Evolutionary conservation across 2,888 invertebrate genomes (phyloP).

Genomic region (Rhagophthalmus giganteus): DNA sequence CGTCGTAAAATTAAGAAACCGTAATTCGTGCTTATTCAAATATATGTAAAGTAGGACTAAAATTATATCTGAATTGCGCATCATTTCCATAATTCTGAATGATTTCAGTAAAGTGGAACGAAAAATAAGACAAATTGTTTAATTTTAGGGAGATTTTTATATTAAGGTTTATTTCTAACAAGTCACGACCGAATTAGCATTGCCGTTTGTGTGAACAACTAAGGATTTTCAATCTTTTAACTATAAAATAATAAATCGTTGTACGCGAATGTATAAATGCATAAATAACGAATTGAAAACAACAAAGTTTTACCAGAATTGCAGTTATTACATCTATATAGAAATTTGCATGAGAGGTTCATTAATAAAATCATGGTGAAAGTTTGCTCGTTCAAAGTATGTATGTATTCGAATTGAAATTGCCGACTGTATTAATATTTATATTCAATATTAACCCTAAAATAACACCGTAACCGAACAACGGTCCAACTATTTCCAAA

Average conservation of each 20-base stretch:
- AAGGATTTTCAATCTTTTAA: conserved; percentile 4
- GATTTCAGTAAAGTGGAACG: conserved; percentile 10
- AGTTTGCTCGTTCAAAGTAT: conserved; percentile 10
- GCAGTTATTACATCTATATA: conserved; percentile 7
- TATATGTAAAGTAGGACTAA: conserved; percentile 12
- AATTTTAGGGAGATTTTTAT: conserved; percentile 6
- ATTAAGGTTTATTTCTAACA: no score
- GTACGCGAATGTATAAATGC: conserved; percentile 15
- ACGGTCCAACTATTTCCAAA: conserved; percentile 5
- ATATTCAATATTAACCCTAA: conserved; percentile 14
- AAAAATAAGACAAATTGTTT: conserved; percentile 22
- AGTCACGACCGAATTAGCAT: no score
- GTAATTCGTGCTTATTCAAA: conserved; percentile 17
- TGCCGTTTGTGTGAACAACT: neutral
- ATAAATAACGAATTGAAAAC: conserved; percentile 18
- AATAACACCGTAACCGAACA: conserved; percentile 5
- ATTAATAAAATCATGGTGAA: conserved; percentile 16
- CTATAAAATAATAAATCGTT: conserved; percentile 11
- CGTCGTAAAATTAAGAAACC: conserved; percentile 13
- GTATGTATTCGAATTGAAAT: conserved; percentile 13
- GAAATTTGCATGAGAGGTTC: conserved; percentile 17
- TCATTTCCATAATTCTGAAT: conserved; percentile 11
- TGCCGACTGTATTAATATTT: conserved; percentile 16
- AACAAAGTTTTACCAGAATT: conserved; percentile 15
- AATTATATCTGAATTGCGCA: conserved; percentile 9